These are phyloP conservation scores for Sebastes flavidus DNA, from an alignment of 2,797 vertebrate species.

Conservation along the genomic window DNA sequence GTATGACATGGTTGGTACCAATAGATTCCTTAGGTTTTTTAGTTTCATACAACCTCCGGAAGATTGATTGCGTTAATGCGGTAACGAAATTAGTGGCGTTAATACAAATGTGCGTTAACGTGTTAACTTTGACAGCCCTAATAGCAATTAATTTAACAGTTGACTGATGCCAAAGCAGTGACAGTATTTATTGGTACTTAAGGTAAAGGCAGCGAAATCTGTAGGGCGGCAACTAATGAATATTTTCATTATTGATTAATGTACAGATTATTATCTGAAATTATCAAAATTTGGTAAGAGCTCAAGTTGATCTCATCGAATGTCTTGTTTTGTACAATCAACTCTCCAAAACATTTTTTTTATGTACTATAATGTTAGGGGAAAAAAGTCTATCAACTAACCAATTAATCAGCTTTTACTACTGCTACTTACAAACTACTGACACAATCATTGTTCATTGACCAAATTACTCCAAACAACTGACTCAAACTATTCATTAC, in stretches of 20 bases:
- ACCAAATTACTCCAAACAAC: no score
- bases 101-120: no score
- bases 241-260: not conserved
- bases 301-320: not conserved
- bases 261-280: not conserved
- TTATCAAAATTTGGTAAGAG: not conserved
- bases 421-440: not conserved
- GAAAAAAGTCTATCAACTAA: not conserved
- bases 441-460: no score
- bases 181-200: not conserved
- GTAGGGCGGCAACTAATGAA: not conserved
- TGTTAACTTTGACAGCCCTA: no score
- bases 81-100: no score
- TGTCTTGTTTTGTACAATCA: not conserved
- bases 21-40: no score
- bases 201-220: not conserved
- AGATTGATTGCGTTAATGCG: no score
- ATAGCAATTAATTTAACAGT: not conserved
- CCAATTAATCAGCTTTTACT: not conserved
- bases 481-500: not conserved
- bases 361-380: not conserved
- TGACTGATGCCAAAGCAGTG: not conserved
- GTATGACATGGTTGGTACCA: no score
- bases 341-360: not conserved
- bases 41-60: no score